These are phyloP conservation scores for Scaptodrosophila lebanonensis DNA, from an alignment of 1,140 invertebrate species.

Conservation along the genomic window DNA sequence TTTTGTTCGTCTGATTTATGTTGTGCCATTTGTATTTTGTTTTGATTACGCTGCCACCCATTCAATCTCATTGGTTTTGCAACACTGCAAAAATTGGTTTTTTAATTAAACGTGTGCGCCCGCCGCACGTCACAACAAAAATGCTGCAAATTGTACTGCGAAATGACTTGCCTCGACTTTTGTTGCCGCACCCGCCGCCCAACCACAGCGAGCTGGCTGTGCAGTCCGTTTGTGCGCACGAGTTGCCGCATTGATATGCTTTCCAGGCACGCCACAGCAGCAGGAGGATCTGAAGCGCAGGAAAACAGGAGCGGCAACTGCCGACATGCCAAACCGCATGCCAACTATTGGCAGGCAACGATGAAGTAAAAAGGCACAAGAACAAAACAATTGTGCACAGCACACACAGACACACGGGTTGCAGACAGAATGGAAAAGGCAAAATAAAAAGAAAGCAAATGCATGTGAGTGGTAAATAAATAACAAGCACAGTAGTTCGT, in stretches of 20 bases:
- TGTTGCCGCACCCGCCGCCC: not conserved
- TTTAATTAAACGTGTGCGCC: slow-evolving; percentile 71
- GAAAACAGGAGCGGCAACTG: no score
- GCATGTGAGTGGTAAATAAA: slow-evolving; percentile 8
- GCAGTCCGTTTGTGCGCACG: no score
- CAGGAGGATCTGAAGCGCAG: no score
- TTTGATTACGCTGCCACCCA: slow-evolving; percentile 28
- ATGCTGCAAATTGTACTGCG: slow-evolving; percentile 17
- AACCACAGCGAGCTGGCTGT: no score
- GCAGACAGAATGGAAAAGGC: slow-evolving; percentile 11
- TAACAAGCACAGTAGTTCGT: not conserved
- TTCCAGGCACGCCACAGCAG: no score
- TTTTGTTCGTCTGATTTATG: slow-evolving; percentile 3
- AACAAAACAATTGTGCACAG: no score
- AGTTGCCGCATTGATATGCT: no score
- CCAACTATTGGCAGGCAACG: no score
- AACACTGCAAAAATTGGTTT: slow-evolving; percentile 56
- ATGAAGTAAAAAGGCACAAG: no score
- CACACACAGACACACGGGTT: no score
- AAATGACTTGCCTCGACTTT: slow-evolving; percentile 12
- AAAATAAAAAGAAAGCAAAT: slow-evolving; percentile 15
- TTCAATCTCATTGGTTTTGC: slow-evolving; percentile 49
- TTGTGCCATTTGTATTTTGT: slow-evolving; percentile 16
- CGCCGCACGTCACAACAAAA: no score
- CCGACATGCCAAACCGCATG: no score